phyloP scores from a whole-genome alignment of 2,888 invertebrate genomes.

The Sarcophaga variegata region DNA sequence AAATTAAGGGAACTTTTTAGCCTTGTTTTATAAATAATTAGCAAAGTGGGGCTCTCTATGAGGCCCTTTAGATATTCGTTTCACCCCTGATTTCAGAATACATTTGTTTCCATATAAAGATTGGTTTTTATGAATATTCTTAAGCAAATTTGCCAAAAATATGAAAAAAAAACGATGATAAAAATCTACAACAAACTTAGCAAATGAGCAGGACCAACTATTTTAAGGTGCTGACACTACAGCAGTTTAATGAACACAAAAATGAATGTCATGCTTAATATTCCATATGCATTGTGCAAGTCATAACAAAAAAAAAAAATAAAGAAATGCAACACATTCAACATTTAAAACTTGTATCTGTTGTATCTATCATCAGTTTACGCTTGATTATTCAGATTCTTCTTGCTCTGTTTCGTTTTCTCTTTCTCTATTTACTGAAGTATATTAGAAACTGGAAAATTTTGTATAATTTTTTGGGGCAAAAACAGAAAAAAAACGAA shows the following conservation, averaged over 20 bases:
- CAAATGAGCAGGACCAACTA: background rate
- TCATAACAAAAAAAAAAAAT: too few relatives aligned
- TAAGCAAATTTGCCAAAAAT: background rate
- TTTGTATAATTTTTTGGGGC: constrained; percentile 1
- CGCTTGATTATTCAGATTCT: constrained; percentile 66
- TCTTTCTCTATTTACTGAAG: too few relatives aligned
- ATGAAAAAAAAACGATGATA: background rate
- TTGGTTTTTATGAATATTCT: background rate
- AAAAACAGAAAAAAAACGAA: constrained; percentile 60
- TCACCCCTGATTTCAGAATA: background rate
- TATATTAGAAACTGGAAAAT: constrained; percentile 30
- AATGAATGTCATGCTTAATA: constrained; percentile 38
- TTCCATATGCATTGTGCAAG: background rate
- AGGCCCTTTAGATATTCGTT: too few relatives aligned
- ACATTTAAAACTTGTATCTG: constrained; percentile 16
- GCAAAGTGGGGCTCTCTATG: too few relatives aligned
- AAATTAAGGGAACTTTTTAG: too few relatives aligned
- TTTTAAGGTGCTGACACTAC: constrained; percentile 61
- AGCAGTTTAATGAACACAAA: constrained; percentile 71
- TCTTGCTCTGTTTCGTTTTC: constrained; percentile 5
- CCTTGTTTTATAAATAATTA: too few relatives aligned
- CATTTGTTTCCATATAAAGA: background rate
- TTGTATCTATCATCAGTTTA: constrained; percentile 63
- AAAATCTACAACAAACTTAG: background rate
- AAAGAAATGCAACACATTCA: constrained; percentile 11